phyloP scores from a whole-genome alignment of 2,113 vertebrate genomes.

The Corynorhinus townsendii region DNA sequence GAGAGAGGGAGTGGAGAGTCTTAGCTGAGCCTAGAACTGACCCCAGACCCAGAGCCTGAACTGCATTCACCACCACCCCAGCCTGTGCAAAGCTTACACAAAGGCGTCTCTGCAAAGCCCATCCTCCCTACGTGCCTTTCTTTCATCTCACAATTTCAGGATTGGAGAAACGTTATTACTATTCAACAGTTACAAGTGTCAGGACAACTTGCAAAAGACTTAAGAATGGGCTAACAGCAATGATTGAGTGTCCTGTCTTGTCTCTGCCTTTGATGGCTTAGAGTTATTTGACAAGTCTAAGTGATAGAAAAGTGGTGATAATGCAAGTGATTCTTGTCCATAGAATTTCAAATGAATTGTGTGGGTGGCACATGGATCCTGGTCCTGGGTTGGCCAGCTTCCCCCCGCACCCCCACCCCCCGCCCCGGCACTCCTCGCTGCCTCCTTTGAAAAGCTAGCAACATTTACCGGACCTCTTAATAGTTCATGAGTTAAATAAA shows the following conservation, averaged over 20 bases:
- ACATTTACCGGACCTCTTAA: neutral
- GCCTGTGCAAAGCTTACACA: rapidly evolving
- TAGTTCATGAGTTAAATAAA: neutral
- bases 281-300: neutral
- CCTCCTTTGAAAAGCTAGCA: neutral
- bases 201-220: neutral
- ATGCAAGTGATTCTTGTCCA: neutral
- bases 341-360: neutral
- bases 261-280: neutral
- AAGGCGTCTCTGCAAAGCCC: neutral
- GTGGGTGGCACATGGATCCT: too few relatives aligned
- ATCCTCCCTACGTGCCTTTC: neutral
- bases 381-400: neutral
- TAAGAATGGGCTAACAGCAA: neutral
- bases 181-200: too few relatives aligned
- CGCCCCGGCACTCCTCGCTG: rapidly evolving
- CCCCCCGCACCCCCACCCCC: too few relatives aligned
- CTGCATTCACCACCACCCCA: rapidly evolving
- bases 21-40: neutral
- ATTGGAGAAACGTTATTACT: rapidly evolving
- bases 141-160: neutral
- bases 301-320: rapidly evolving
- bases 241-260: neutral
- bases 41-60: neutral
- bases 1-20: rapidly evolving